Evolutionary conservation across 2,888 invertebrate species (phyloP), one percentile per base, ranked within the genome.

Genomic region (Chrysolina haemoptera): DNA sequence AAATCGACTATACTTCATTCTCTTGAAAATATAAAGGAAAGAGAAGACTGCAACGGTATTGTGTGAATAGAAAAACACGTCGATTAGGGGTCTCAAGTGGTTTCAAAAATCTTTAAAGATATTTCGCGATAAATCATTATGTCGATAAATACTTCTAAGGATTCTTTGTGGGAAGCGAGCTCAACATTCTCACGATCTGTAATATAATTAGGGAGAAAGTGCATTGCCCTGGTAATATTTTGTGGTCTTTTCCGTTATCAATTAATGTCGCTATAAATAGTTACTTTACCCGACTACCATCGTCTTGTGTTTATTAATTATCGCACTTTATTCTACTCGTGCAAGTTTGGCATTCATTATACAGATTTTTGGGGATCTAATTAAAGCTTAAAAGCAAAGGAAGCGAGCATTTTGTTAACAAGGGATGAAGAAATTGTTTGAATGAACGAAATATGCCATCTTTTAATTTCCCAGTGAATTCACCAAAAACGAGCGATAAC

Each of bases 211-310:
- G 55, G 53, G 40, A 53, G 55, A 40, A 35, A 67, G 41, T 67
- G 40, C 67, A 53, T 67, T 53, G 53, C 27, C 59, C 16, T 27
- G 27, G 62, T 40, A 55, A 75, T 69, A 71, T 75, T 62, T 59
- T 53, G 62, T 59, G 62, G 53, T 66, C 71, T 75, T 71, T 41
- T 62, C 68, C 67, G 43, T 27, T 35, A 63, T 68, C 65, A 68
- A 74, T 74, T 71, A 55, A 71, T 74, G 68, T 59, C 35, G 62
- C 71, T 62, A 71, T 71, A 71, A 75, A 75, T 75, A 75, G 69
- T 71, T 55, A 48, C 66, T 66, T 41, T 41, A 68, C 59, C 69
- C 59, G 68, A 48, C 68, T 43, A 69, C 62, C 66, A 68, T 75
- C 65, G 65, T 71, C 70, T 66, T 65, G 62, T 62, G 50, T 71